A percentile compares a stretch with the other conserved stretches of the same genome.
These are phyloP conservation scores for Nylanderia fulva DNA, from an alignment of 1,140 invertebrate genomes.

Conservation along the genomic window DNA sequence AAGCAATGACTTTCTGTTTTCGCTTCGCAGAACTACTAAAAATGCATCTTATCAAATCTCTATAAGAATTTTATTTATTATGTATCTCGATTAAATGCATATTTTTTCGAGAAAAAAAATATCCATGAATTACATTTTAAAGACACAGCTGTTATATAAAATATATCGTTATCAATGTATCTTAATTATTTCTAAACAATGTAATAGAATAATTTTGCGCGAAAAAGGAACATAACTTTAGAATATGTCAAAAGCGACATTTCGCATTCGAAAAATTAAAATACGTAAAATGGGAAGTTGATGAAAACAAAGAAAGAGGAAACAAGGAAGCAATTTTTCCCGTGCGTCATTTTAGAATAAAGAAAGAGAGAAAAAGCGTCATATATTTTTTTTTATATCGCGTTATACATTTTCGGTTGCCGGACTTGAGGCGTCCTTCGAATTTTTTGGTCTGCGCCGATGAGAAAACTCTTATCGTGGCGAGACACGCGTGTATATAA, in stretches of 20 bases:
- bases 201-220: no score
- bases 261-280: background rate
- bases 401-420: no score
- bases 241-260: background rate
- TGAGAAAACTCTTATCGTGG: slow-evolving; percentile 37
- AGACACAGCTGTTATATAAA: background rate
- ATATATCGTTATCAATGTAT: no score
- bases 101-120: background rate
- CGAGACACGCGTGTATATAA: background rate
- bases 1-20: background rate
- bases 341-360: slow-evolving; percentile 16
- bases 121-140: background rate
- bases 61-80: background rate
- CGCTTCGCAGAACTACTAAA: background rate
- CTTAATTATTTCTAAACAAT: no score
- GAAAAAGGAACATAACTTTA: background rate
- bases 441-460: background rate
- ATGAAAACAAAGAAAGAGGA: background rate
- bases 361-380: no score
- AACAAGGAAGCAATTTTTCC: background rate
- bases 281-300: background rate
- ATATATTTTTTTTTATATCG: slow-evolving; percentile 7
- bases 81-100: background rate
- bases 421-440: background rate
- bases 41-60: background rate